These are phyloP conservation scores for Noctuana brunneofusca DNA, from an alignment of 2,888 invertebrate genomes.

Conservation along the genomic window DNA sequence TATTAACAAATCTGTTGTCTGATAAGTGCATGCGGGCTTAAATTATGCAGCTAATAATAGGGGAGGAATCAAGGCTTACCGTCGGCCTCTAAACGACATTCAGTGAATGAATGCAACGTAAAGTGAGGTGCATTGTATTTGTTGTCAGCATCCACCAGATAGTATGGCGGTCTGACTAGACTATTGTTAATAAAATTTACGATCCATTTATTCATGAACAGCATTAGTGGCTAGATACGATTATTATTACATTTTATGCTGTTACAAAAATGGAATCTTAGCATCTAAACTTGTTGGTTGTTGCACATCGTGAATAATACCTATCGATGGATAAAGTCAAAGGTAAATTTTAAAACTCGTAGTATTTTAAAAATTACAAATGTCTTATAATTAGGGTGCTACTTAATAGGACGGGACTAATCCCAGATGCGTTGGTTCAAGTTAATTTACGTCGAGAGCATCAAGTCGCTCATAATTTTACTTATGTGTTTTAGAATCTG, in stretches of 20 bases:
- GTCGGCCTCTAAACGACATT: conserved; percentile 47
- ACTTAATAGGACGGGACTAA: conserved; percentile 6
- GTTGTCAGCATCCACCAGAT: conserved; percentile 51
- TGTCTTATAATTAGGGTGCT: not conserved
- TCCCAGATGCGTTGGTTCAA: not conserved
- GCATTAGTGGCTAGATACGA: not conserved
- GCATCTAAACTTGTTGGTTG: not conserved
- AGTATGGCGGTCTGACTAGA: conserved; percentile 46
- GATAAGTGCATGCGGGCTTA: conserved; percentile 25
- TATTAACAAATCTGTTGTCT: conserved; percentile 15
- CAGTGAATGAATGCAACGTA: conserved; percentile 48
- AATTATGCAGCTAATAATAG: conserved; percentile 37
- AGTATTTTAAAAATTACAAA: no score
- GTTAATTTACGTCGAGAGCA: not conserved
- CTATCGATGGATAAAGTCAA: no score
- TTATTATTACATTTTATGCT: no score
- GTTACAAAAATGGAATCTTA: not conserved
- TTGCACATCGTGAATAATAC: not conserved
- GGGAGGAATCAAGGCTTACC: conserved; percentile 46
- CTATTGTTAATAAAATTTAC: conserved; percentile 47
- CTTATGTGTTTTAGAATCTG: not conserved
- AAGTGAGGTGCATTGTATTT: conserved; percentile 45
- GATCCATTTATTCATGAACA: conserved; percentile 37
- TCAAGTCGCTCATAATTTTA: conserved; percentile 2
- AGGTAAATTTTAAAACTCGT: no score